Conservation (phyloP, 1,140 invertebrate genomes). For the Forficula auricularia region DNA sequence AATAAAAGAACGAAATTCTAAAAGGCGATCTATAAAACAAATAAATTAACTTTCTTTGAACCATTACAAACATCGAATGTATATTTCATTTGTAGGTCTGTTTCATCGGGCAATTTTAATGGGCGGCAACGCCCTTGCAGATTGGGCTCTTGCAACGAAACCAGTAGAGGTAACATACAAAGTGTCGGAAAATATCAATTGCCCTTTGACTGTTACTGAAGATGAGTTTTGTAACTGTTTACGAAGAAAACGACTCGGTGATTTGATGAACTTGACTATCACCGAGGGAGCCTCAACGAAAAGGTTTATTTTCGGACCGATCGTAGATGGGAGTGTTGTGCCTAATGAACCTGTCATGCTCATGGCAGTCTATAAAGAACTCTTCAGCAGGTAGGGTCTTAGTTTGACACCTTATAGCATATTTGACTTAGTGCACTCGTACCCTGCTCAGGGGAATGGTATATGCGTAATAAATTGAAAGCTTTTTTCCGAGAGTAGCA, state of each 20-base stretch:
- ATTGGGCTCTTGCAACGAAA: constrained; percentile 71
- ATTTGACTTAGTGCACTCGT: neutral
- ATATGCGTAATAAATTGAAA: too few relatives aligned
- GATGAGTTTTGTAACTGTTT: constrained; percentile 41
- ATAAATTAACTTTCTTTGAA: too few relatives aligned
- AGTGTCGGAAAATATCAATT: constrained; percentile 63
- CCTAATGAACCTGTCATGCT: constrained; percentile 53
- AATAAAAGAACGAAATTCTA: too few relatives aligned
- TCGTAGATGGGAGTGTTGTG: constrained; percentile 67
- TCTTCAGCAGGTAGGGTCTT: constrained; percentile 50
- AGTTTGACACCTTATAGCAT: too few relatives aligned
- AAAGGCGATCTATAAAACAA: too few relatives aligned
- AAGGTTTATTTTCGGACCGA: constrained; percentile 45
- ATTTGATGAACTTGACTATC: constrained; percentile 37
- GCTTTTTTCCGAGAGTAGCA: too few relatives aligned
- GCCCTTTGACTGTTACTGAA: constrained; percentile 36
- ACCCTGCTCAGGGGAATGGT: too few relatives aligned
- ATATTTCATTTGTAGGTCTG: too few relatives aligned
- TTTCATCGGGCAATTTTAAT: constrained; percentile 86
- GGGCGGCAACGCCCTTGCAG: constrained; percentile 79
- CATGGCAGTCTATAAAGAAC: constrained; percentile 52
- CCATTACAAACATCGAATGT: too few relatives aligned
- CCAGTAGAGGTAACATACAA: constrained; percentile 60
- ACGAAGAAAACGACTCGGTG: constrained; percentile 37
- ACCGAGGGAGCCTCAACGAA: too few relatives aligned